Percentiles rank a stretch among this genome's conserved stretches.
phyloP scores from a whole-genome alignment of 2,888 invertebrate genomes.

The Congeria kusceri region DNA sequence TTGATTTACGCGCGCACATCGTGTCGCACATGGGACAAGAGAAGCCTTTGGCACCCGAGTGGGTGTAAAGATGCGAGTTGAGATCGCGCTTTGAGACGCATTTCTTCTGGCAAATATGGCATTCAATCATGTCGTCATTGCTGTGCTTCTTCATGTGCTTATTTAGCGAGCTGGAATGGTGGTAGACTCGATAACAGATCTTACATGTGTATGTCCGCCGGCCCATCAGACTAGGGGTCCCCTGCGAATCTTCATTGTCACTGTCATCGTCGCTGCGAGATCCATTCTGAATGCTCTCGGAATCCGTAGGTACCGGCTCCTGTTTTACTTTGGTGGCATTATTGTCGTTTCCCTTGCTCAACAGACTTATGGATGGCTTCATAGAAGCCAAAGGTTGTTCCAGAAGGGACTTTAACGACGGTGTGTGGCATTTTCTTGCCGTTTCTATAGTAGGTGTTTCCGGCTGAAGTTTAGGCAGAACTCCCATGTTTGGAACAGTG shows the following conservation, averaged over 20 bases:
- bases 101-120: constrained; percentile 41
- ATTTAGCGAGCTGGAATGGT: constrained; percentile 52
- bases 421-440: neutral
- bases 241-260: neutral
- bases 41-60: constrained; percentile 35
- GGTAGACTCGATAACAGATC: constrained; percentile 42
- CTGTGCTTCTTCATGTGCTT: constrained; percentile 53
- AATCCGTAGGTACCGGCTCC: neutral
- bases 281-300: neutral
- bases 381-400: constrained; percentile 31
- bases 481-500: constrained; percentile 8
- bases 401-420: constrained; percentile 32
- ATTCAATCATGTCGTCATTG: constrained; percentile 21
- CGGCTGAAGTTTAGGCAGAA: neutral
- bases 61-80: constrained; percentile 31
- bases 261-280: neutral
- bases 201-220: constrained; percentile 28
- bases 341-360: neutral
- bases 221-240: neutral
- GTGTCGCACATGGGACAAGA: constrained; percentile 51
- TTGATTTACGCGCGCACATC: constrained; percentile 47
- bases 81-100: constrained; percentile 43
- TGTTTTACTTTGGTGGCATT: neutral
- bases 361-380: neutral
- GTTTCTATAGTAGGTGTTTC: neutral